Percentiles rank a stretch among this genome's conserved stretches.
Conservation (phyloP, 2,113 vertebrate species). For the Nanorana parkeri region DNA sequence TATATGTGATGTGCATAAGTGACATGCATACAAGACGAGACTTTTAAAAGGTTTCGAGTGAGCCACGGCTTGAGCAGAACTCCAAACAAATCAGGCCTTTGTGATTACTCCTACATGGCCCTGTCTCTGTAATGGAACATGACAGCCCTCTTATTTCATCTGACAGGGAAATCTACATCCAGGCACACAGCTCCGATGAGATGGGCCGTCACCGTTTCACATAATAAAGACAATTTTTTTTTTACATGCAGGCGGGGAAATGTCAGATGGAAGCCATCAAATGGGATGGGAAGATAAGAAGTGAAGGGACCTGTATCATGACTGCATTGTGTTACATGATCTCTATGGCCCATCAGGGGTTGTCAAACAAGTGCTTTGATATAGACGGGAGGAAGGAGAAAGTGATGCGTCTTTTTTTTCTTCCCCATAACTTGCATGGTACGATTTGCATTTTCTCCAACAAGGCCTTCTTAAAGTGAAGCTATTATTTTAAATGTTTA, state of each 20-base stretch:
- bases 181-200: conserved; percentile 8
- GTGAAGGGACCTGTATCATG: not conserved
- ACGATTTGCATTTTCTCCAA: too few species aligned
- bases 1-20: not conserved
- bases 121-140: not conserved
- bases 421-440: too few species aligned
- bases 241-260: conserved; percentile 9
- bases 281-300: not conserved
- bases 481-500: too few species aligned
- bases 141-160: not conserved
- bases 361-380: conserved; percentile 6
- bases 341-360: not conserved
- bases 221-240: conserved; percentile 32
- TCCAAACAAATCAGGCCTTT: conserved; percentile 20
- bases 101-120: not conserved
- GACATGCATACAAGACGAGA: not conserved
- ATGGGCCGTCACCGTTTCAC: conserved; percentile 1
- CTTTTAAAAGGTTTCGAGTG: not conserved
- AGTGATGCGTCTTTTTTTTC: too few species aligned
- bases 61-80: not conserved
- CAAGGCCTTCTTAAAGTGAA: too few species aligned
- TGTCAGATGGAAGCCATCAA: not conserved
- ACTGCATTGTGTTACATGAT: not conserved
- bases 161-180: conserved; percentile 17
- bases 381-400: not conserved